phyloP scores from a whole-genome alignment of 1,140 invertebrate species.

The Physella acuta region DNA sequence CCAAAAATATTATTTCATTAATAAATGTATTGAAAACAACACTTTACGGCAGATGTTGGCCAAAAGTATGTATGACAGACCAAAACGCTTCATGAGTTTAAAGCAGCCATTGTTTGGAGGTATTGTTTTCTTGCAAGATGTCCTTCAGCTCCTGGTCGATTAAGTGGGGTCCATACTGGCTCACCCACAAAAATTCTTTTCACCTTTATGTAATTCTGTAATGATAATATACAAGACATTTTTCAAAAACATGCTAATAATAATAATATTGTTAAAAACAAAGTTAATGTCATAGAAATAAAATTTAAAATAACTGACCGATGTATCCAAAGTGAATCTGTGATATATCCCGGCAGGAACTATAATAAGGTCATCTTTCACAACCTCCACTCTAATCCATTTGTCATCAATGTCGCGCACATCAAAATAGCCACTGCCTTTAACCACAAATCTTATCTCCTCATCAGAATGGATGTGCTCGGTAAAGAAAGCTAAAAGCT shows the following conservation, averaged over 20 bases:
- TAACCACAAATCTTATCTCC: conserved; percentile 86
- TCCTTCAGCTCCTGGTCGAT: conserved; percentile 79
- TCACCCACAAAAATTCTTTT: conserved; percentile 88
- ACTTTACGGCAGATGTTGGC: no score
- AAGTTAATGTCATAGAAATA: not conserved
- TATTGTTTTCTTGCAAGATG: conserved; percentile 35
- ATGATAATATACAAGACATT: conserved; percentile 40
- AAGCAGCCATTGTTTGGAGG: conserved; percentile 10
- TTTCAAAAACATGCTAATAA: no score
- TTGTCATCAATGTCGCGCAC: conserved; percentile 77
- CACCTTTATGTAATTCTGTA: conserved; percentile 83
- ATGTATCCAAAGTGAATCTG: conserved; percentile 85
- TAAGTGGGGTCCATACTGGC: conserved; percentile 87
- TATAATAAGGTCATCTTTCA: conserved; percentile 84
- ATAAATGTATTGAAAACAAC: no score
- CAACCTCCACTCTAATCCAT: conserved; percentile 90
- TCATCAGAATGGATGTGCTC: conserved; percentile 98
- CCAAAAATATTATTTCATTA: no score
- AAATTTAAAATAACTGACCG: not conserved
- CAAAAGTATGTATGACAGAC: no score
- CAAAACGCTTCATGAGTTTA: not conserved
- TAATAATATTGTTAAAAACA: not conserved
- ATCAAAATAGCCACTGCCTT: conserved; percentile 94
- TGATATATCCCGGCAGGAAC: conserved; percentile 97
- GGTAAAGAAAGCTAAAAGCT: conserved; percentile 83